Conservation (phyloP, 2,888 invertebrate genomes). For the Chrysolina americana region DNA sequence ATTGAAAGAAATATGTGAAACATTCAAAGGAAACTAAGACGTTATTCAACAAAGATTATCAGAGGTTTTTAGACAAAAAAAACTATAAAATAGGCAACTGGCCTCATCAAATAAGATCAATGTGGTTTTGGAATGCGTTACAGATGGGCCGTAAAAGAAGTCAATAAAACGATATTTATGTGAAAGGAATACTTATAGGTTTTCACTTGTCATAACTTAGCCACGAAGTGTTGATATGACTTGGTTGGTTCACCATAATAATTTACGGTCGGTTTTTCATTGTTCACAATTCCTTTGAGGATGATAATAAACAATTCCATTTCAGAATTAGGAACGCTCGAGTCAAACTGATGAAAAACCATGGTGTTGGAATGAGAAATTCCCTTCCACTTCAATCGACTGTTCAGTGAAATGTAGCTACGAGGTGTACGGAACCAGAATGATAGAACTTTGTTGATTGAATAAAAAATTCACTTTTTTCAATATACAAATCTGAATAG, state of each 20-base stretch:
- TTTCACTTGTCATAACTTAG: not conserved
- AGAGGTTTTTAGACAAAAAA: too few species aligned
- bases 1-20: too few species aligned
- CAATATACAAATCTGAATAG: too few species aligned
- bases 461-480: too few species aligned
- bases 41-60: too few species aligned
- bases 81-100: not conserved
- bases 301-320: not conserved
- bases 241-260: not conserved
- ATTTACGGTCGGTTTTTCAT: not conserved
- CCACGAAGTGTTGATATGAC: not conserved
- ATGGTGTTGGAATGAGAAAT: not conserved
- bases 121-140: not conserved
- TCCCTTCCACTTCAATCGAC: not conserved
- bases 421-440: not conserved
- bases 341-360: not conserved
- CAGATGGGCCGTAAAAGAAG: not conserved
- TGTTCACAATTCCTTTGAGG: not conserved
- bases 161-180: constrained; percentile 8
- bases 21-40: too few species aligned
- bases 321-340: not conserved
- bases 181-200: not conserved
- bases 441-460: too few species aligned
- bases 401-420: not conserved
- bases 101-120: not conserved